A percentile compares a stretch with the other conserved stretches of the same genome.
Conservation (phyloP, 2,113 vertebrate genomes). For the Chelonoidis abingdonii region DNA sequence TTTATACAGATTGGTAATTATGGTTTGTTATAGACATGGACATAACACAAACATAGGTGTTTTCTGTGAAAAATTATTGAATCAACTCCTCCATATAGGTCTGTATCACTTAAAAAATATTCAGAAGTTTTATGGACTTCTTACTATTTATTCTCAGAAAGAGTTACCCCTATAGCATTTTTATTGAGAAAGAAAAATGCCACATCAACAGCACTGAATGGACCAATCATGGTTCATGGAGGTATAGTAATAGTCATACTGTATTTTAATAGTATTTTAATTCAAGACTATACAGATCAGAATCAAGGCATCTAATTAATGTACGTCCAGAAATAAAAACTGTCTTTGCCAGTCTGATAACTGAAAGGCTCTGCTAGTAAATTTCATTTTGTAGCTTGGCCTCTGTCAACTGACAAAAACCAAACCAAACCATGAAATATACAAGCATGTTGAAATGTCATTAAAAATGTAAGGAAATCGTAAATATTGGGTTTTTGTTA, state of each 20-base stretch:
- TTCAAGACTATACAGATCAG: not conserved
- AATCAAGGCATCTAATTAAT: not conserved
- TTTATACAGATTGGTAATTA: not conserved
- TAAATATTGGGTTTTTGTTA: not conserved
- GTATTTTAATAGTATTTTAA: not conserved
- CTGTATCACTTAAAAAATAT: not conserved
- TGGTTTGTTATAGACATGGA: not conserved
- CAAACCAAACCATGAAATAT: not conserved
- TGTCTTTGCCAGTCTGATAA: not conserved
- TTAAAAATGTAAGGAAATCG: not conserved
- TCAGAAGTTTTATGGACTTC: not conserved
- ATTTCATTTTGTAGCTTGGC: not conserved
- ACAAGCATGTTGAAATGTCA: not conserved
- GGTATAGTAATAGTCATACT: not conserved
- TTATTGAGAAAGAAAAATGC: not conserved
- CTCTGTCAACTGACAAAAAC: not conserved
- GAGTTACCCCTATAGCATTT: not conserved
- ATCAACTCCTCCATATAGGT: not conserved
- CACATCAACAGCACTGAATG: not conserved
- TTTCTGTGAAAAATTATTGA: not conserved
- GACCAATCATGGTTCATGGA: not conserved
- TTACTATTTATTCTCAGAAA: too few species aligned
- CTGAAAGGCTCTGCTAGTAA: not conserved
- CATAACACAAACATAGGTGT: not conserved
- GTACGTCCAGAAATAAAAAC: not conserved